Evolutionary conservation across 2,113 vertebrate species (phyloP).

Genomic region (Sylvietta virens): DNA sequence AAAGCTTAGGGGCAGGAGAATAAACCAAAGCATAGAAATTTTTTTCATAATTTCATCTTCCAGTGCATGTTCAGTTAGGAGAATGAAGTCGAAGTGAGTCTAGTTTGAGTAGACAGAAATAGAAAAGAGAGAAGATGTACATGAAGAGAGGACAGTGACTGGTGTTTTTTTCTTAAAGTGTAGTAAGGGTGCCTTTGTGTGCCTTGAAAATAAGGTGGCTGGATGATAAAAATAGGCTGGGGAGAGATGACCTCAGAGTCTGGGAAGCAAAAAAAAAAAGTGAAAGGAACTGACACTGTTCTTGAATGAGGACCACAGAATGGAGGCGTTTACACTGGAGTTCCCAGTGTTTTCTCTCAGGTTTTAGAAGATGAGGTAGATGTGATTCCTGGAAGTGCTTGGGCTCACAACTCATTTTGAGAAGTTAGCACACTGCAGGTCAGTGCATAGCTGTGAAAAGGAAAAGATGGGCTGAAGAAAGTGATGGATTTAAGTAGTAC

Average conservation of each 20-base stretch:
- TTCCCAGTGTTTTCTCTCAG: background rate
- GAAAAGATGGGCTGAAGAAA: background rate
- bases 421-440: background rate
- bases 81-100: background rate
- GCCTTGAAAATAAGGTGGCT: background rate
- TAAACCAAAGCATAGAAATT: background rate
- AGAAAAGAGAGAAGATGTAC: background rate
- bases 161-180: background rate
- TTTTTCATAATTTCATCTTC: background rate
- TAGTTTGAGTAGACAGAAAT: background rate
- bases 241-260: conserved; percentile 37
- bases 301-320: background rate
- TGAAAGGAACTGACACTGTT: background rate
- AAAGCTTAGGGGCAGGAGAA: background rate
- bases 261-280: conserved; percentile 16
- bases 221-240: conserved; percentile 21
- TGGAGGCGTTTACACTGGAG: background rate
- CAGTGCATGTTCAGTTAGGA: background rate
- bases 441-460: background rate
- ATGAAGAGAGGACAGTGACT: background rate
- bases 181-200: background rate
- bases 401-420: background rate
- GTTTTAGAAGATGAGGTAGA: background rate
- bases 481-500: background rate
- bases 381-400: background rate